Base-by-base conservation (phyloP, 2,888 invertebrate genomes). In the Azorinus chamasolen region DNA sequence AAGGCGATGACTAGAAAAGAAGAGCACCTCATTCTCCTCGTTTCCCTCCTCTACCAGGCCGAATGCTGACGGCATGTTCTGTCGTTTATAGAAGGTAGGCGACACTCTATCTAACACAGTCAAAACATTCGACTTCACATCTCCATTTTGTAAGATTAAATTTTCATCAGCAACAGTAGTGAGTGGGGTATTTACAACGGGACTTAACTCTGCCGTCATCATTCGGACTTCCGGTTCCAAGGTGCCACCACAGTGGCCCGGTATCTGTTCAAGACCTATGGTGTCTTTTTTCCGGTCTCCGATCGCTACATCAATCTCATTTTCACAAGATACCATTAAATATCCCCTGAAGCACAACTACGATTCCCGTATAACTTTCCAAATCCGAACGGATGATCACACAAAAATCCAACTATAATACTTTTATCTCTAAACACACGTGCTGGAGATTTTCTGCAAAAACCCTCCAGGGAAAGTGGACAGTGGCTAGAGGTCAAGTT, bases 51-150 rank as follows among this genome's bases (percentile, higher is more conserved):
- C 84, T 6, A 76, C 53, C 22, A 79, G 51, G 22, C 84, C 84
- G 57, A 75, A 85, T 24, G 85, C 83, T 39, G 85, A 73, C 71
- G 85, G 85, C 87, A 86, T 84, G 41, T 55, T 78, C 61, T 76
- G 64, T 25, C 78, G 75, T 70, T 82, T 80, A 25, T 85, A 82
- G 55, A 68, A 83, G 14, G 63, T 64, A 14, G 84, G 84, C 12
- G 84, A 84, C 46, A 84, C 81, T 20, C 81, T 53, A 62, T 81
- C 78, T 25, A 81, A 48, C 55, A 68, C 78, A 16, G 81, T 81
- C 43, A 81, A 69, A 37, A 75, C 78, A 46, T 57, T 71, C 10
- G 57, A 20, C 18, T 63, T 64, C 41, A 55, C 66, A 5, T 71
- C 64, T 20, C 78, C 81, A 69, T 75, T 78, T 25, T 70, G 61